These are phyloP conservation scores for Nomada ruficornis DNA, from an alignment of 2,888 invertebrate genomes.

Conservation along the genomic window DNA sequence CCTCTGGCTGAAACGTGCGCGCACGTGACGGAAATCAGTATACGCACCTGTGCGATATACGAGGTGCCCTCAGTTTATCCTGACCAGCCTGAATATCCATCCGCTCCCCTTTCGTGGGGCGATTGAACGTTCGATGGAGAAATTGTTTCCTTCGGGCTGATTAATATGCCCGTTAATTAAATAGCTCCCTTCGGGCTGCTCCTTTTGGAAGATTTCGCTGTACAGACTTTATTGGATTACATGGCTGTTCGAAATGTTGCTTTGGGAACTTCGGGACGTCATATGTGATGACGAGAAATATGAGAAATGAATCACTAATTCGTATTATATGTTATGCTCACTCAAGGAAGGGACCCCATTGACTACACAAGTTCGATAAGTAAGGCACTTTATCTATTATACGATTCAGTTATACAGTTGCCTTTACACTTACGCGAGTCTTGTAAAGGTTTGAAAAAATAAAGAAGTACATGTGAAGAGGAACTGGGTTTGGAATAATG, in stretches of 20 bases:
- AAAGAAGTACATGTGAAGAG: neutral
- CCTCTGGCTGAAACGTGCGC: slow-evolving; percentile 44
- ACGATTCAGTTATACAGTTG: too few species aligned
- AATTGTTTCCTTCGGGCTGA: slow-evolving; percentile 29
- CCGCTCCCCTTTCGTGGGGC: neutral
- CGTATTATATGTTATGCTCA: too few species aligned
- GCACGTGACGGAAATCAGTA: slow-evolving; percentile 65
- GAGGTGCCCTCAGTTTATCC: neutral
- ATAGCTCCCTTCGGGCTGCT: too few species aligned
- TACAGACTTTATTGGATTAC: too few species aligned
- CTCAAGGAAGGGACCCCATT: too few species aligned
- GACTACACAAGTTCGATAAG: too few species aligned
- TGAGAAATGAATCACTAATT: too few species aligned
- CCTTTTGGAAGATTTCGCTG: neutral
- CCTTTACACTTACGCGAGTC: neutral
- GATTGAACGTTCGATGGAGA: slow-evolving; percentile 5
- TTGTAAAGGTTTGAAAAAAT: neutral
- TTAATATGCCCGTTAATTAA: neutral
- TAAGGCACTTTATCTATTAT: too few species aligned
- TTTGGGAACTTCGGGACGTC: too few species aligned
- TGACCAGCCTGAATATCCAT: slow-evolving; percentile 1
- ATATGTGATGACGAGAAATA: too few species aligned
- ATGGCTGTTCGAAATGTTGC: too few species aligned
- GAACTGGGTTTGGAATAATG: neutral
- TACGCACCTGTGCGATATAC: slow-evolving; percentile 52